Evolutionary conservation across 2,113 vertebrate genomes (phyloP), one percentile per base, ranked within the genome.

Genomic region (Xenopus laevis): DNA sequence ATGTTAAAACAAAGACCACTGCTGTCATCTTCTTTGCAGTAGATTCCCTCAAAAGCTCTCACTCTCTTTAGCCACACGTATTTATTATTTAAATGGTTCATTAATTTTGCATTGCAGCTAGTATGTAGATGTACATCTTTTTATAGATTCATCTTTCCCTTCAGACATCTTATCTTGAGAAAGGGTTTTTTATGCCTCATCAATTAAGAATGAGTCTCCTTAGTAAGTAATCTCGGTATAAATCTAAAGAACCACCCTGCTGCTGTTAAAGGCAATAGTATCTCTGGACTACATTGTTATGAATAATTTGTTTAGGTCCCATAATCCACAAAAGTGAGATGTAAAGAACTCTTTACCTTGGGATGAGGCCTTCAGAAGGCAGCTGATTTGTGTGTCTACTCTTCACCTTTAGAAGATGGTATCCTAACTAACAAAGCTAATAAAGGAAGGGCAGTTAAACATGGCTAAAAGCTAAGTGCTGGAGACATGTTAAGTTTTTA

Each of bases 81-180:
- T 77, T 70, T 70, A 70, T 70, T 77, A 77, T 77, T 77, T 70
- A 77, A 55, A 77, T 46, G 59, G 18, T 16, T 77, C 59, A 77
- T 77, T 77, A 63, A 77, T 64, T 77, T 69, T 77, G 59, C 67
- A 77, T 63, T 62, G 50, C 27, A 18, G 18, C 52, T 64, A 52
- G 46, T 75, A 75, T 75, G 58, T 63, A 75, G 68, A 75, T 68
- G 65, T 65, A 75, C 27, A 55, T 52, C 27, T 70, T 77, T 76
- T 77, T 45, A 62, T 69, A 64, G 66, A 23, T 69, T 55, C 55
- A 59, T 62, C 44, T 61, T 50, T 63, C 18, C 46, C 65, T 50
- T 52, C 11, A 45, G 20, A 46, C 45, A 23, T 15, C 13, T 59
- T 15, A 57, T 70, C 12, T n/a, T 21, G 16, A 15, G 23, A 23